Evolutionary conservation across 2,113 vertebrate species (phyloP).

Genomic region (Plestiodon gilberti): DNA sequence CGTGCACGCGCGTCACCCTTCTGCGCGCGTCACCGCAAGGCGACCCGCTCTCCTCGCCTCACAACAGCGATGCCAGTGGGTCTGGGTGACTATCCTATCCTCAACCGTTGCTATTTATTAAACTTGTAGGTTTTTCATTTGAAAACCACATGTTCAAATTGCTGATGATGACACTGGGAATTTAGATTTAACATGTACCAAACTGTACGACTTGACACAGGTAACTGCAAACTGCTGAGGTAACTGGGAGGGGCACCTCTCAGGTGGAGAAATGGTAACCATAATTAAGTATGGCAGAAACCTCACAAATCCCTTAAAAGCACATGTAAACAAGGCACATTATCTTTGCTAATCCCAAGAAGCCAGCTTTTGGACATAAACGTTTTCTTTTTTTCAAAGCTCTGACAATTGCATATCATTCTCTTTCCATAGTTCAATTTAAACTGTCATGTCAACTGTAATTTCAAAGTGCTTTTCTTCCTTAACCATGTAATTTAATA

Average conservation of each 20-base stretch:
- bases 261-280: conserved; percentile 7
- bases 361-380: conserved; percentile 36
- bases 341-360: conserved; percentile 25
- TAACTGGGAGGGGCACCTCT: not conserved
- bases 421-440: not conserved
- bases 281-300: conserved; percentile 28
- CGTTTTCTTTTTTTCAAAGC: conserved; percentile 20
- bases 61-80: too few relatives aligned
- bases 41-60: too few relatives aligned
- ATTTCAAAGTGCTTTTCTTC: conserved; percentile 1
- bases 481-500: not conserved
- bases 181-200: not conserved
- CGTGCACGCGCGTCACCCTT: too few relatives aligned
- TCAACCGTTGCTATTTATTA: too few relatives aligned
- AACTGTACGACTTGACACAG: not conserved
- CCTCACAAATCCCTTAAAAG: conserved; percentile 10
- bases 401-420: conserved; percentile 22
- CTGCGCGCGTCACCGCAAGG: too few relatives aligned
- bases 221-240: not conserved
- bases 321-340: conserved; percentile 16
- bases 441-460: not conserved
- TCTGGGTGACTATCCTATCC: too few relatives aligned
- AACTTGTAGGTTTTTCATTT: too few relatives aligned
- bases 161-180: not conserved
- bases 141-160: too few relatives aligned